Conservation (phyloP, 2,888 invertebrate species). For the Hypolimnas misippus region DNA sequence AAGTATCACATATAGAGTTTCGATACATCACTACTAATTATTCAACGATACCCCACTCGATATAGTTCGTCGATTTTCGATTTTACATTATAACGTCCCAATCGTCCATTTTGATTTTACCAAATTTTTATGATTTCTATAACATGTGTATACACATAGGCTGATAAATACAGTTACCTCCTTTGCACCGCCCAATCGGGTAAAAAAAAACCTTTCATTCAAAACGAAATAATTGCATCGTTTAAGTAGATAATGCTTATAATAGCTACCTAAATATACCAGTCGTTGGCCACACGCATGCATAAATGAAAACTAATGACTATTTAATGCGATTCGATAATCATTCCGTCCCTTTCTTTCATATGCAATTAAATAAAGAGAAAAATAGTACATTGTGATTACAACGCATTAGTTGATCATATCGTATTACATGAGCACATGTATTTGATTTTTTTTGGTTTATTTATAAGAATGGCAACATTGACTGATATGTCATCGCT, state of each 20-base stretch:
- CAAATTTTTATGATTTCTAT: too few relatives aligned
- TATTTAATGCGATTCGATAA: conserved; percentile 16
- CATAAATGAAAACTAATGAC: conserved; percentile 22
- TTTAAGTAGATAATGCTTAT: neutral
- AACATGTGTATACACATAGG: too few relatives aligned
- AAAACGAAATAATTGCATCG: neutral
- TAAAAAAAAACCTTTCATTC: too few relatives aligned
- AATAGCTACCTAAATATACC: conserved; percentile 1
- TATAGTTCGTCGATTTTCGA: too few relatives aligned
- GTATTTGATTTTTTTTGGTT: neutral
- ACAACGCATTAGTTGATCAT: neutral
- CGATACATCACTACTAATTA: too few relatives aligned
- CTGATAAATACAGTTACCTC: too few relatives aligned
- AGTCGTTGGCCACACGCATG: conserved; percentile 2
- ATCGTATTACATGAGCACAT: neutral
- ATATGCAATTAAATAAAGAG: neutral
- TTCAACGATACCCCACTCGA: too few relatives aligned
- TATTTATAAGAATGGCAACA: neutral
- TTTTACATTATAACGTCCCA: too few relatives aligned
- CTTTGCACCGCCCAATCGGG: too few relatives aligned
- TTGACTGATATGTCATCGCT: neutral
- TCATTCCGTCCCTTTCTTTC: neutral
- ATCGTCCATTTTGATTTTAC: too few relatives aligned
- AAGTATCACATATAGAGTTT: too few relatives aligned
- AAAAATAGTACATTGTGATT: neutral